Conservation (phyloP, 2,888 invertebrate genomes). For the Hydroisotoma schaefferi region DNA sequence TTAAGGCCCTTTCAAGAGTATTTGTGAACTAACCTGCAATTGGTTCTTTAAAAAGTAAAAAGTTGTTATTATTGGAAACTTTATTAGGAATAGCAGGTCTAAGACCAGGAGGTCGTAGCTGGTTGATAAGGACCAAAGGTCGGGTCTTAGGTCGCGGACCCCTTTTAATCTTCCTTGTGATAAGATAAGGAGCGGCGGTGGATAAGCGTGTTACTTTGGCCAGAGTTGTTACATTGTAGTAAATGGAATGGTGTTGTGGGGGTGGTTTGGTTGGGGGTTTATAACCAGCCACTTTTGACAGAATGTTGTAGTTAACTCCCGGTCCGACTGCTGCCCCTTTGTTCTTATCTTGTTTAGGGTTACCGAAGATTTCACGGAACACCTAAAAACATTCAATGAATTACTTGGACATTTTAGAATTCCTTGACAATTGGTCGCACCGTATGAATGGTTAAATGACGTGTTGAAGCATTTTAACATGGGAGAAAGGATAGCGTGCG, state of each 20-base stretch:
- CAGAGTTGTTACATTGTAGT: conserved; percentile 19
- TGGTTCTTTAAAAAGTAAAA: conserved; percentile 21
- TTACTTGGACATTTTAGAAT: neutral
- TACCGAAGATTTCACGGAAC: conserved; percentile 25
- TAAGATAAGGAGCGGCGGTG: conserved; percentile 25
- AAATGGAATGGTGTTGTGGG: conserved; percentile 28
- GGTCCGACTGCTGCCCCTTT: conserved; percentile 23
- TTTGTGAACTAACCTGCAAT: no score
- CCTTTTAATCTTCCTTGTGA: conserved; percentile 35
- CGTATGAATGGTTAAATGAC: neutral
- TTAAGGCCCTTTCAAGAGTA: no score
- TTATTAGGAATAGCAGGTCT: conserved; percentile 28
- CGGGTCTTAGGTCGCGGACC: conserved; percentile 34
- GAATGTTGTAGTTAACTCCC: conserved; percentile 31
- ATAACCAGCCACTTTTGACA: conserved; percentile 33
- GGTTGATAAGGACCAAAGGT: conserved; percentile 18
- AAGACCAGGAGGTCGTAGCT: conserved; percentile 34
- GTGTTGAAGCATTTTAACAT: neutral
- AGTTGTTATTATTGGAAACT: conserved; percentile 35
- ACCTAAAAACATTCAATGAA: conserved; percentile 11
- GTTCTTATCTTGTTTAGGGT: conserved; percentile 17
- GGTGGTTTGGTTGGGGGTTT: conserved; percentile 27
- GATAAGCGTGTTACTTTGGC: conserved; percentile 22
- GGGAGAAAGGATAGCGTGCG: neutral
- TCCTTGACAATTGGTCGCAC: no score